These are phyloP conservation scores for Loris lydekkerianus DNA, from an alignment of 2,797 vertebrate genomes.

Conservation along the genomic window DNA sequence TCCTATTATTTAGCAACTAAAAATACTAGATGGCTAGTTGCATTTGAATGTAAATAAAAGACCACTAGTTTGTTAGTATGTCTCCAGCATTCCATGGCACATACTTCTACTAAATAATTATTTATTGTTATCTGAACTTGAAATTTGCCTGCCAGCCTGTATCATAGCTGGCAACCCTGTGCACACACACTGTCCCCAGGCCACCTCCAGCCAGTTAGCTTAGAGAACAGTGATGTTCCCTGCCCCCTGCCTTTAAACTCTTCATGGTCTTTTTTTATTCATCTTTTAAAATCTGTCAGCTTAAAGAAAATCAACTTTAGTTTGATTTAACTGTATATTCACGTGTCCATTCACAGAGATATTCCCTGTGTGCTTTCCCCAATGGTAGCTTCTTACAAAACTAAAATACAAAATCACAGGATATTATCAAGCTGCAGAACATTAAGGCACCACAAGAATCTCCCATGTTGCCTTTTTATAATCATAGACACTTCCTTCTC, in stretches of 20 bases:
- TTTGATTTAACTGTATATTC: neutral
- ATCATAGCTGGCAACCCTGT: neutral
- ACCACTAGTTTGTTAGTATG: neutral
- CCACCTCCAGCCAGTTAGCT: neutral
- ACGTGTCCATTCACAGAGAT: neutral
- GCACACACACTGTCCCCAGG: too few species aligned
- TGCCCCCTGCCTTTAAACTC: neutral
- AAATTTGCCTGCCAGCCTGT: neutral
- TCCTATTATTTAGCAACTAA: neutral
- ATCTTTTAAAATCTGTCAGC: neutral
- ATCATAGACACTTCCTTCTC: neutral
- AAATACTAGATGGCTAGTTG: neutral
- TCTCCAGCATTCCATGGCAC: neutral
- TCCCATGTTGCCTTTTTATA: neutral
- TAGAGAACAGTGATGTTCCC: neutral
- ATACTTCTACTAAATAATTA: neutral
- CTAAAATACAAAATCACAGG: neutral
- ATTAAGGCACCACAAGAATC: neutral
- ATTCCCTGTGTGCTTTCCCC: neutral
- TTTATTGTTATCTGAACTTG: neutral
- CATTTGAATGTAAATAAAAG: slow-evolving; percentile 3
- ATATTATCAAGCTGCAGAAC: too few species aligned
- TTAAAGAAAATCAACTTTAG: neutral
- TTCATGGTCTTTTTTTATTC: neutral
- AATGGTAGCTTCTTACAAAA: neutral